Percentiles rank a stretch among this genome's conserved stretches.
Conservation (phyloP, 2,888 invertebrate species). For the Epinotia nisella region DNA sequence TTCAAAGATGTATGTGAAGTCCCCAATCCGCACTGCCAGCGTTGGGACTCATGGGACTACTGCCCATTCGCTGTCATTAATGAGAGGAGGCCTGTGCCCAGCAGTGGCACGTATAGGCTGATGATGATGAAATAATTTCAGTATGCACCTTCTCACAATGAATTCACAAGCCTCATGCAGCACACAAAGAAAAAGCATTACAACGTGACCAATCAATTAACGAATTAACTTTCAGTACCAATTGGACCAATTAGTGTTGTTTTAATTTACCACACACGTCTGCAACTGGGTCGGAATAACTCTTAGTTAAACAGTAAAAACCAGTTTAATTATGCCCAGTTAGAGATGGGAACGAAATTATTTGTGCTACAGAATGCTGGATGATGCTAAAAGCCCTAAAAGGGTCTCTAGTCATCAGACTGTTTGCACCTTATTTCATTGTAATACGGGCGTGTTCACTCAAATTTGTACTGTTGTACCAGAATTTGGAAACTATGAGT, state of each 20-base stretch:
- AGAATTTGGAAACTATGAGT: too few relatives aligned
- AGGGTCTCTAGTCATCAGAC: not conserved
- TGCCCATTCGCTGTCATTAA: too few relatives aligned
- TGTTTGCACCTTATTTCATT: not conserved
- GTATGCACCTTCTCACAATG: not conserved
- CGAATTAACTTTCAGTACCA: constrained; percentile 40
- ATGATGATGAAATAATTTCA: too few relatives aligned
- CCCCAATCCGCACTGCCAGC: too few relatives aligned
- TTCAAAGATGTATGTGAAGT: too few relatives aligned
- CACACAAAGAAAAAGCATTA: constrained; percentile 14
- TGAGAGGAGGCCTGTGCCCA: too few relatives aligned
- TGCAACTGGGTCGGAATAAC: constrained; percentile 40
- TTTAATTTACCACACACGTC: constrained; percentile 42
- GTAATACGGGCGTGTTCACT: not conserved
- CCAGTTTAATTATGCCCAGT: constrained; percentile 28
- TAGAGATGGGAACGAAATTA: constrained; percentile 23
- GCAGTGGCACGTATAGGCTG: too few relatives aligned
- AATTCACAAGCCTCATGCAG: not conserved
- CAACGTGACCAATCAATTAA: constrained; percentile 42
- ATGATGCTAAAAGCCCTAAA: not conserved
- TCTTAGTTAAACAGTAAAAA: constrained; percentile 40
- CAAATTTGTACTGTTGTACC: too few relatives aligned
- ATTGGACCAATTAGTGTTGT: constrained; percentile 36
- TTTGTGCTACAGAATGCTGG: constrained; percentile 13
- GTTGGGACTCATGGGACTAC: too few relatives aligned